A percentile compares a stretch with the other conserved stretches of the same genome.
Conservation (phyloP, 1,140 invertebrate species). For the Papilio aristodemus region DNA sequence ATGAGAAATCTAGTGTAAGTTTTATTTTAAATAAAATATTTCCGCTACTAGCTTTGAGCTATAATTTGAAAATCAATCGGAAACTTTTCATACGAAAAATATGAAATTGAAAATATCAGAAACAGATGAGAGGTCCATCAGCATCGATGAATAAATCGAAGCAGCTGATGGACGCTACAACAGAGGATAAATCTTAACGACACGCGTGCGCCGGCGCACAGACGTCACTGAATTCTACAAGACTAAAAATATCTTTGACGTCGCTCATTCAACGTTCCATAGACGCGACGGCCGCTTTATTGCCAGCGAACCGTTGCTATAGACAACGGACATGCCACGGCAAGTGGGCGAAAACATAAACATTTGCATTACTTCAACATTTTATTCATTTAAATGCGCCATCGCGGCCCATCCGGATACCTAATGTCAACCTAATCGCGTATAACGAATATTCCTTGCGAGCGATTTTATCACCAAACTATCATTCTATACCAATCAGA, state of each 20-base stretch:
- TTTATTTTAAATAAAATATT: too few species aligned
- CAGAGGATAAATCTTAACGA: slow-evolving; percentile 10
- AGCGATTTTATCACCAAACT: neutral
- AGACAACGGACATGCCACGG: slow-evolving; percentile 29
- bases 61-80: neutral
- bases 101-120: neutral
- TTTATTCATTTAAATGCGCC: neutral
- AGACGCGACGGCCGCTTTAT: slow-evolving; percentile 26
- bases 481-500: too few species aligned
- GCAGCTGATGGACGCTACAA: slow-evolving; percentile 4
- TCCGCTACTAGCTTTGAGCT: too few species aligned
- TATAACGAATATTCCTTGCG: neutral
- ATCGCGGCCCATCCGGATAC: neutral
- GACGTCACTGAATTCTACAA: slow-evolving; percentile 30
- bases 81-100: neutral
- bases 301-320: slow-evolving; percentile 29
- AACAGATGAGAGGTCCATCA: neutral
- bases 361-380: slow-evolving; percentile 16
- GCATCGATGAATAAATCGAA: slow-evolving; percentile 18
- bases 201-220: slow-evolving; percentile 14
- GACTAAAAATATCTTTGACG: slow-evolving; percentile 32
- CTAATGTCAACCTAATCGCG: neutral
- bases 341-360: slow-evolving; percentile 13
- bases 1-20: too few species aligned
- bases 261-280: slow-evolving; percentile 33